These are phyloP conservation scores for Dermatophagoides farinae DNA, from an alignment of 1,140 invertebrate genomes.

Conservation along the genomic window DNA sequence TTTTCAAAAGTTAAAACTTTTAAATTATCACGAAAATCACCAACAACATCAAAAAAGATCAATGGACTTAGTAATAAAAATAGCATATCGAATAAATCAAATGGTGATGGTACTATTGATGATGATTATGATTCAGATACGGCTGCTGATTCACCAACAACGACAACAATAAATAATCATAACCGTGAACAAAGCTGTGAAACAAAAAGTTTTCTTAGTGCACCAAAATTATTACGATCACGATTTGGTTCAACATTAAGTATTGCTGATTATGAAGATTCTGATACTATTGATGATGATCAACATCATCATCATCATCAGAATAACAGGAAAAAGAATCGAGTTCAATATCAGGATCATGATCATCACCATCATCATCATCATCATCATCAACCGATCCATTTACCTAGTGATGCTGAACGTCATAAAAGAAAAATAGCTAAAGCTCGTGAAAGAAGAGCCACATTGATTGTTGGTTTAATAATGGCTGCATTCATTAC, in stretches of 20 bases:
- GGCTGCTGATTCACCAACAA: slow-evolving; percentile 11
- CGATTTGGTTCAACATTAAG: slow-evolving; percentile 18
- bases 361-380: slow-evolving; percentile 20
- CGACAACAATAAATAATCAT: not conserved
- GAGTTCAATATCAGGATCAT: slow-evolving; percentile 7
- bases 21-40: not conserved
- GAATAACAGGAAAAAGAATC: not conserved
- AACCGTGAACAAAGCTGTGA: not conserved
- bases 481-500: slow-evolving; percentile 98
- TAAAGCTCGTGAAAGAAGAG: slow-evolving; percentile 86
- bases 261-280: slow-evolving; percentile 17
- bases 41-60: not conserved
- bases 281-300: slow-evolving; percentile 13
- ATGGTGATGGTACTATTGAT: slow-evolving; percentile 10
- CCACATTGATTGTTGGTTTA: slow-evolving; percentile 83
- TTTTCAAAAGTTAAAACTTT: slow-evolving; percentile 7
- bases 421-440: slow-evolving; percentile 78
- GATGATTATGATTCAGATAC: slow-evolving; percentile 16
- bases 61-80: not conserved
- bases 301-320: not conserved
- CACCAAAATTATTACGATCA: slow-evolving; percentile 17
- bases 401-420: slow-evolving; percentile 47
- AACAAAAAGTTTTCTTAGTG: slow-evolving; percentile 12
- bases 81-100: not conserved
- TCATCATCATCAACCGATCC: slow-evolving; percentile 40